A percentile compares a stretch with the other conserved stretches of the same genome.
Conservation (phyloP, 2,113 vertebrate genomes). For the Mellivora capensis region DNA sequence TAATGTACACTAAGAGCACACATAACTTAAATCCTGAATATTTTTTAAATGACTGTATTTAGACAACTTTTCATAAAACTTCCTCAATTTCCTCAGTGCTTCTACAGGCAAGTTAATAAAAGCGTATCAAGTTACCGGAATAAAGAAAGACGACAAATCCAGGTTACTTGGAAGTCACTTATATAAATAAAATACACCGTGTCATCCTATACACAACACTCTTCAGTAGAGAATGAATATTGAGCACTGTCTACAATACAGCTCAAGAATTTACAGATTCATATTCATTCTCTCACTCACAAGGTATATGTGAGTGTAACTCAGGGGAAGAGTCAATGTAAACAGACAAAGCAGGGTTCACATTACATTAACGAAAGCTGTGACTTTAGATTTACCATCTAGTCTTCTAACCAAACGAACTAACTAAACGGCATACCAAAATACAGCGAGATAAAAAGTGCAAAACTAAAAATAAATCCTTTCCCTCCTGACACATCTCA, state of each 20-base stretch:
- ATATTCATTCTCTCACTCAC: neutral
- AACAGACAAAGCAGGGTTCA: conserved; percentile 13
- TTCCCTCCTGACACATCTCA: conserved; percentile 55
- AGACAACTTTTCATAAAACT: conserved; percentile 25
- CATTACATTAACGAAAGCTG: neutral
- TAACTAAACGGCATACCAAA: neutral
- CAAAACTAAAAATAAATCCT: conserved; percentile 51
- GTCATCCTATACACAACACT: neutral
- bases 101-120: conserved; percentile 39
- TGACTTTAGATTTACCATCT: neutral
- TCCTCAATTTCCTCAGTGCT: conserved; percentile 9
- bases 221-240: neutral
- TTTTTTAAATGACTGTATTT: conserved; percentile 24
- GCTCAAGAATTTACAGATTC: neutral
- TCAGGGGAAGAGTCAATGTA: neutral
- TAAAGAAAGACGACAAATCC: neutral
- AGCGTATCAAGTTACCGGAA: neutral
- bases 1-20: conserved; percentile 1
- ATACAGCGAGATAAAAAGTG: conserved; percentile 20
- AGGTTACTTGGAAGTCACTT: conserved; percentile 3
- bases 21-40: conserved; percentile 29
- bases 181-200: neutral
- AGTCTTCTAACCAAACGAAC: conserved; percentile 33
- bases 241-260: neutral
- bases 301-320: neutral